These are phyloP conservation scores for Cyprinodon brontotheroides DNA, from an alignment of 2,113 vertebrate genomes.

Conservation along the genomic window DNA sequence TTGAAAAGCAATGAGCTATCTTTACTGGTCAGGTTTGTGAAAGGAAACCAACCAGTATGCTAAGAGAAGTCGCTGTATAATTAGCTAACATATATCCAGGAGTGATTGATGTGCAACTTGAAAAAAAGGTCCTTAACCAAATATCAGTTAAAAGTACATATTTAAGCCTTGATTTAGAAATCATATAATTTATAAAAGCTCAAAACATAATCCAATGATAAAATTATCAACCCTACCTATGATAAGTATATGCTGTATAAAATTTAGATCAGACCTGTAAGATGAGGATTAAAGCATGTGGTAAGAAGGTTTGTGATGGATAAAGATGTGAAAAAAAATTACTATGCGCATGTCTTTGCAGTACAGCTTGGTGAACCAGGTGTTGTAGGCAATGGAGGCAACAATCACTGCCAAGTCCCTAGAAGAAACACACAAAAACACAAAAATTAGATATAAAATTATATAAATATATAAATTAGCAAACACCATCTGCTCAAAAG, in stretches of 20 bases:
- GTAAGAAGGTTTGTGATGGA: constrained; percentile 5
- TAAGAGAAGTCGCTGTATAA: too few relatives aligned
- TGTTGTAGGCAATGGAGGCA: constrained; percentile 91
- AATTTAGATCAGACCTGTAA: not conserved
- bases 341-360: constrained; percentile 91
- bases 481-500: constrained; percentile 59
- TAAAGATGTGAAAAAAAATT: constrained; percentile 42
- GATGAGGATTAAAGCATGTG: constrained; percentile 7
- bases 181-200: too few relatives aligned
- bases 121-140: too few relatives aligned
- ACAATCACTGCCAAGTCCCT: constrained; percentile 93
- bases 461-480: constrained; percentile 46
- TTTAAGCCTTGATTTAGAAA: not conserved
- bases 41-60: too few relatives aligned
- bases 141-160: not conserved
- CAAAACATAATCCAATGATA: too few relatives aligned
- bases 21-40: too few relatives aligned
- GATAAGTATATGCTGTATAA: not conserved
- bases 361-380: constrained; percentile 92
- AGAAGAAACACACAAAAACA: constrained; percentile 50
- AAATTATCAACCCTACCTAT: too few relatives aligned
- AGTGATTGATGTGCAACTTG: too few relatives aligned
- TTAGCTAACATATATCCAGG: too few relatives aligned
- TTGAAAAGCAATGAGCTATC: too few relatives aligned
- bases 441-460: constrained; percentile 34